These are phyloP conservation scores for Dallia pectoralis DNA, from an alignment of 2,797 vertebrate genomes.

Conservation along the genomic window DNA sequence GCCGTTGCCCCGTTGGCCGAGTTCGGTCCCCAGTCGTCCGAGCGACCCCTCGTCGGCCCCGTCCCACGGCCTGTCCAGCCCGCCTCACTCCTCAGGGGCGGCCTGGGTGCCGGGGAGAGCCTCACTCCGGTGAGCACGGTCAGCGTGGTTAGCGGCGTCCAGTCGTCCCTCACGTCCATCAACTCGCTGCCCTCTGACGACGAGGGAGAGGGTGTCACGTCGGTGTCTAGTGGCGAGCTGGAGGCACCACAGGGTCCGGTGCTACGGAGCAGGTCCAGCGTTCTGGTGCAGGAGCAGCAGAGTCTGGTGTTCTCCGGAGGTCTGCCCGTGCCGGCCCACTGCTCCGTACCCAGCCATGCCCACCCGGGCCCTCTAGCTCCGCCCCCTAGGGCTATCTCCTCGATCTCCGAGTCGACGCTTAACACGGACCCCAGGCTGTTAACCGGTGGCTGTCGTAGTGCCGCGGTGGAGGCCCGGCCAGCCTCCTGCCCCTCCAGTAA, in stretches of 20 bases:
- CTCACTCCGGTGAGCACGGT: slow-evolving; percentile 84
- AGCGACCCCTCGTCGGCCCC: slow-evolving; percentile 66
- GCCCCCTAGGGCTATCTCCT: not conserved
- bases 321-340: slow-evolving; percentile 4
- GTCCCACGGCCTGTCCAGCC: slow-evolving; percentile 61
- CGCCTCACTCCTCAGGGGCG: slow-evolving; percentile 73
- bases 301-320: slow-evolving; percentile 78
- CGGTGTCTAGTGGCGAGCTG: slow-evolving; percentile 72
- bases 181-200: slow-evolving; percentile 97
- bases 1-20: slow-evolving; percentile 65
- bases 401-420: slow-evolving; percentile 27
- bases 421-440: slow-evolving; percentile 49
- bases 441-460: slow-evolving; percentile 61
- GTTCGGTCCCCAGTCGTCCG: slow-evolving; percentile 63
- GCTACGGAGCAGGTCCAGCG: slow-evolving; percentile 70
- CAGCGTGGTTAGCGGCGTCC: slow-evolving; percentile 89
- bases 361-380: not conserved
- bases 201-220: slow-evolving; percentile 82
- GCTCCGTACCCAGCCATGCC: not conserved
- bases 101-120: slow-evolving; percentile 69
- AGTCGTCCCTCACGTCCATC: slow-evolving; percentile 96
- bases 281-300: slow-evolving; percentile 82
- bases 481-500: slow-evolving; percentile 73
- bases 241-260: slow-evolving; percentile 17
- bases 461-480: slow-evolving; percentile 59